Evolutionary conservation across 1,140 invertebrate genomes (phyloP).

Genomic region (Doryteuthis pealeii): DNA sequence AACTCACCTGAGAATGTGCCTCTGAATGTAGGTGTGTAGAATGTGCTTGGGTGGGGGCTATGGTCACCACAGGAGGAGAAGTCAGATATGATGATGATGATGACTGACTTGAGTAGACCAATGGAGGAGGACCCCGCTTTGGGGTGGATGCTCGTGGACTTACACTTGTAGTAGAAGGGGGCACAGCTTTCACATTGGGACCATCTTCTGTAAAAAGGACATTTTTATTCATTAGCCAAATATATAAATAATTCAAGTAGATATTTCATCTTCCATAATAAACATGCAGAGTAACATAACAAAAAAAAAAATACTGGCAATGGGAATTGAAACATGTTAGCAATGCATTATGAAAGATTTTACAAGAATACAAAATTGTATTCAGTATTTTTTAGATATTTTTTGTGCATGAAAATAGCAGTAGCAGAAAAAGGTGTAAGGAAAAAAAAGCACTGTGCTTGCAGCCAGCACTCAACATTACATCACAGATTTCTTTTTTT

Average conservation of each 20-base stretch:
- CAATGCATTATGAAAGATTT: no score
- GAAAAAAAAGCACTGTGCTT: no score
- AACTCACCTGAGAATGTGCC: slow-evolving; percentile 35
- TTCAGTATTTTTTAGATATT: no score
- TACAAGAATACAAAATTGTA: neutral
- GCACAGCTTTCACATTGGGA: slow-evolving; percentile 21
- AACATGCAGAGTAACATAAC: no score
- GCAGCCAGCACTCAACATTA: no score
- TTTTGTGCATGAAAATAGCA: no score
- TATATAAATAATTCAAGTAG: no score
- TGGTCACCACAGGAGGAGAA: slow-evolving; percentile 60
- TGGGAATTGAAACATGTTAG: no score
- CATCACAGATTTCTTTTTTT: no score
- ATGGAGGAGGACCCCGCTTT: slow-evolving; percentile 45
- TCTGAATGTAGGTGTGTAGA: slow-evolving; percentile 31
- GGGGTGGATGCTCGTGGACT: slow-evolving; percentile 50
- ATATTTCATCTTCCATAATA: no score
- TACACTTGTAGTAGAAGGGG: slow-evolving; percentile 28
- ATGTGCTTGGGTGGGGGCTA: slow-evolving; percentile 59
- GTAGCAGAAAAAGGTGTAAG: no score
- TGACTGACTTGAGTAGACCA: slow-evolving; percentile 40
- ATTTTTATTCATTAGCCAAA: neutral
- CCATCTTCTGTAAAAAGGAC: slow-evolving; percentile 4
- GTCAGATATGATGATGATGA: slow-evolving; percentile 34
- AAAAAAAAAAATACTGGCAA: no score